Conservation (phyloP, 2,797 vertebrate species). For the Zenarchopterus dispar region DNA sequence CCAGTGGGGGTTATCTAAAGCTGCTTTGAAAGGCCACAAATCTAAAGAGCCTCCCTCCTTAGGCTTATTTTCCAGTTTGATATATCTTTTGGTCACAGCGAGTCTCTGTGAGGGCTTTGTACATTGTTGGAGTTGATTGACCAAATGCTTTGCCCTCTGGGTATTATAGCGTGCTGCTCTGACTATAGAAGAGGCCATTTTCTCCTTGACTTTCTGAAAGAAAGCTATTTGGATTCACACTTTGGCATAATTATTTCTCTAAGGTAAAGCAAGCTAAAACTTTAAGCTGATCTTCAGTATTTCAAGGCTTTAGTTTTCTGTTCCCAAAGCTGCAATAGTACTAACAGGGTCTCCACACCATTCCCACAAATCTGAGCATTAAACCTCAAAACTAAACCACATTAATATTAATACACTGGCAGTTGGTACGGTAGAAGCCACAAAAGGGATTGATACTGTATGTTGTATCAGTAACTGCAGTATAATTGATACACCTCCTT, state of each 20-base stretch:
- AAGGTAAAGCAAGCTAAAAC: conserved; percentile 12
- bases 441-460: background rate
- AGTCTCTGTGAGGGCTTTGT: conserved; percentile 57
- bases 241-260: conserved; percentile 10
- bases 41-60: conserved; percentile 64
- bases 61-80: conserved; percentile 70
- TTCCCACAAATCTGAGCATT: background rate
- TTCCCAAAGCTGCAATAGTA: background rate
- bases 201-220: conserved; percentile 25
- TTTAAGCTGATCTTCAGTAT: background rate
- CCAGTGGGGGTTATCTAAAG: conserved; percentile 71
- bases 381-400: background rate
- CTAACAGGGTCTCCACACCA: background rate
- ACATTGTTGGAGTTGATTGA: conserved; percentile 55
- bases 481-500: background rate
- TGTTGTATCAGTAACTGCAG: background rate
- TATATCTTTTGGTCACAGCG: conserved; percentile 64
- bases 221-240: conserved; percentile 7
- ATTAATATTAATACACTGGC: background rate
- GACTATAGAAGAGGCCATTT: conserved; percentile 29
- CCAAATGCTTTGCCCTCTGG: conserved; percentile 42
- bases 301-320: background rate
- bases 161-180: conserved; percentile 35
- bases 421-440: background rate
- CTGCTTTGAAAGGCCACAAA: conserved; percentile 76